Percentiles rank a stretch among this genome's conserved stretches.
These are phyloP conservation scores for Rhingia rostrata DNA, from an alignment of 2,888 invertebrate genomes.

Conservation along the genomic window DNA sequence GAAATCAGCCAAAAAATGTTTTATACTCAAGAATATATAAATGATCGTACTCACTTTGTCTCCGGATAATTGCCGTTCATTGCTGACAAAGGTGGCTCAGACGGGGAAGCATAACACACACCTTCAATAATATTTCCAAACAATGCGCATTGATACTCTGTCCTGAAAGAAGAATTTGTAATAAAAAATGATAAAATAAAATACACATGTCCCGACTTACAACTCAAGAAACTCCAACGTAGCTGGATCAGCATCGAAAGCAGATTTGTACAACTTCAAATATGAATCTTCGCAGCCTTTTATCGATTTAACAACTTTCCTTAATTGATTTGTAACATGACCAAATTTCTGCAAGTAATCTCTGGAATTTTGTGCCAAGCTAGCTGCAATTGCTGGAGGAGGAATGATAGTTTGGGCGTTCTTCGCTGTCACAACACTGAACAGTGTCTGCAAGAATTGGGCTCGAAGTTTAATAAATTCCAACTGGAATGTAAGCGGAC, in stretches of 20 bases:
- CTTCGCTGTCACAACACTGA: conserved; percentile 82
- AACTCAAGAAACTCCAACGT: conserved; percentile 89
- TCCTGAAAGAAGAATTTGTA: conserved; percentile 59
- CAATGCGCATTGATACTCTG: conserved; percentile 81
- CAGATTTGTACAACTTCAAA: conserved; percentile 90
- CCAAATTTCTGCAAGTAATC: conserved; percentile 92
- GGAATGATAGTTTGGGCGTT: conserved; percentile 90
- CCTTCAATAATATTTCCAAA: conserved; percentile 82
- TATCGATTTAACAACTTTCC: conserved; percentile 89
- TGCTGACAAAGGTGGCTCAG: conserved; percentile 81
- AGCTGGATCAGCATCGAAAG: conserved; percentile 93
- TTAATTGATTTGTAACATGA: conserved; percentile 90
- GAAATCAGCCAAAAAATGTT: too few species aligned
- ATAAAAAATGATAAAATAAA: too few species aligned
- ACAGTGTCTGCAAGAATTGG: conserved; percentile 87
- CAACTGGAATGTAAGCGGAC: conserved; percentile 86
- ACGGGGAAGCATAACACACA: conserved; percentile 82
- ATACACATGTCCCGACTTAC: conserved; percentile 79
- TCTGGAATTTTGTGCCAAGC: conserved; percentile 90
- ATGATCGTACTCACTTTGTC: conserved; percentile 77
- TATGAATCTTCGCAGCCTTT: conserved; percentile 89
- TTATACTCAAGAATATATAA: not conserved
- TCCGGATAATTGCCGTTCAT: conserved; percentile 81
- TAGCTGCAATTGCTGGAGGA: conserved; percentile 94
- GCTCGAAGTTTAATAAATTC: conserved; percentile 91